Conservation (phyloP, 2,113 vertebrate species). For the Isurus oxyrinchus region DNA sequence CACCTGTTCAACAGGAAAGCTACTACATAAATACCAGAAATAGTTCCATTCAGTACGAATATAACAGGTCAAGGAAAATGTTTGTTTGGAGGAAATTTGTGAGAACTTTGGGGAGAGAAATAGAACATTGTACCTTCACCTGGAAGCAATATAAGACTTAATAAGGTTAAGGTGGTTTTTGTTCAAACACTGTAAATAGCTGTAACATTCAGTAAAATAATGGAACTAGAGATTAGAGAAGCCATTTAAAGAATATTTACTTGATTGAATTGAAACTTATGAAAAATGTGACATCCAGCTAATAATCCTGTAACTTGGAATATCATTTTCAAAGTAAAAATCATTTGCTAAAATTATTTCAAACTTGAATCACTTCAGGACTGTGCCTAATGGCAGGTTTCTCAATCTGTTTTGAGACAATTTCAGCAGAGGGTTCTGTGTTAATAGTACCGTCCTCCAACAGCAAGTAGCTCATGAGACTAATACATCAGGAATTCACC, state of each 20-base stretch:
- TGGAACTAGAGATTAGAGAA: neutral
- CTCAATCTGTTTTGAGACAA: neutral
- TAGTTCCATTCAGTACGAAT: neutral
- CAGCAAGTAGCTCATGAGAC: neutral
- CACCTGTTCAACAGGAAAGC: conserved; percentile 31
- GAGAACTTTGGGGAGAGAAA: neutral
- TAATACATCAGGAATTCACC: neutral
- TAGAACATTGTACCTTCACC: neutral
- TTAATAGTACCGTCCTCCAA: neutral
- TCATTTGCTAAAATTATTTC: neutral
- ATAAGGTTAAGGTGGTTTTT: neutral
- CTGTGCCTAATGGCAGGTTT: neutral
- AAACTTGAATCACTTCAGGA: neutral
- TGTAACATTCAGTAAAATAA: neutral
- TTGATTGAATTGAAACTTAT: neutral
- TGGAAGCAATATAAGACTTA: neutral
- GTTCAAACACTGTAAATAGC: neutral
- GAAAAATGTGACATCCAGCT: neutral
- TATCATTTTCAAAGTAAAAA: neutral
- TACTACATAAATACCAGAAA: neutral
- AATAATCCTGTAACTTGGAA: neutral
- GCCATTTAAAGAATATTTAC: neutral
- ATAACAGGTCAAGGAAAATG: neutral
- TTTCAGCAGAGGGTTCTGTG: neutral
- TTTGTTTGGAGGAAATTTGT: neutral